Conservation (phyloP, 2,113 vertebrate species). For the Hippocampus comes region DNA sequence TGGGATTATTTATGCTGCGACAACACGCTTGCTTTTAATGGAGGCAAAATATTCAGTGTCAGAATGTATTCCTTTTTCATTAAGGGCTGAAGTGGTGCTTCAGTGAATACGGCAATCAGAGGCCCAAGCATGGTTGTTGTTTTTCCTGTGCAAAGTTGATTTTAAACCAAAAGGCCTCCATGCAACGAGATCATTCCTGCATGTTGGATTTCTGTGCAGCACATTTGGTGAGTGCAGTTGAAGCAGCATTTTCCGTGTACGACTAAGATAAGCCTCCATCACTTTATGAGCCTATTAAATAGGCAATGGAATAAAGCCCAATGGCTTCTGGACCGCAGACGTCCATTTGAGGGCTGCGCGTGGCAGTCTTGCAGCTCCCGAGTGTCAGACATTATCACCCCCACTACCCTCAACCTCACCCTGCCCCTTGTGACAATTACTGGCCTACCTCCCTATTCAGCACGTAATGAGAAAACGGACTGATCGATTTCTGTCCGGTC, state of each 20-base stretch:
- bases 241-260: constrained; percentile 43
- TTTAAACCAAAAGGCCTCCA: constrained; percentile 32
- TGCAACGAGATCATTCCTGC: constrained; percentile 48
- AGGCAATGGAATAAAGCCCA: constrained; percentile 56
- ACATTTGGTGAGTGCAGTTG: constrained; percentile 48
- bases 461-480: constrained; percentile 74
- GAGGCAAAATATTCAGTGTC: constrained; percentile 52
- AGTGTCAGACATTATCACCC: constrained; percentile 64
- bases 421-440: constrained; percentile 73
- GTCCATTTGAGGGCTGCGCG: constrained; percentile 56
- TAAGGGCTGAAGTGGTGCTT: constrained; percentile 38
- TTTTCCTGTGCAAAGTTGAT: constrained; percentile 51
- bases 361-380: constrained; percentile 57
- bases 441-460: constrained; percentile 70
- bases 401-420: constrained; percentile 68
- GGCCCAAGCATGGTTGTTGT: constrained; percentile 50
- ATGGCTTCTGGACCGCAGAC: constrained; percentile 49
- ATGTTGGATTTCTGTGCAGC: constrained; percentile 42
- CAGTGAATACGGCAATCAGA: constrained; percentile 46
- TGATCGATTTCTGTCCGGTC: constrained; percentile 71
- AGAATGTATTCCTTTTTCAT: constrained; percentile 37
- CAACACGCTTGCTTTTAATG: constrained; percentile 65
- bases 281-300: constrained; percentile 53
- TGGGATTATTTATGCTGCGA: constrained; percentile 51
- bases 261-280: constrained; percentile 44